phyloP scores from a whole-genome alignment of 1,140 invertebrate genomes.

The Drosophila ironensis region DNA sequence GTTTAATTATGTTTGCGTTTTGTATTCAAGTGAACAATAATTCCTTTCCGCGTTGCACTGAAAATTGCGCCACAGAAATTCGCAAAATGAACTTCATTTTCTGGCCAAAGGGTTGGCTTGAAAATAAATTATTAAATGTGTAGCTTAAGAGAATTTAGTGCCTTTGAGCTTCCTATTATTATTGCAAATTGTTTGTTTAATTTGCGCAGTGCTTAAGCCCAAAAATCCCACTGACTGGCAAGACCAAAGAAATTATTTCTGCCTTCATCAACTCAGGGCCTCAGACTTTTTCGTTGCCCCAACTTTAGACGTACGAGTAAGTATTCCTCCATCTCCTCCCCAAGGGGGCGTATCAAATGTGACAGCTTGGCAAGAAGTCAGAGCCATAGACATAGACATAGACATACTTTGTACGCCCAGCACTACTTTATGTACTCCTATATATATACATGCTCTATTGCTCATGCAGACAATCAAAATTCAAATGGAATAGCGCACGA shows the following conservation, averaged over 20 bases:
- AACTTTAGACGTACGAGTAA: neutral
- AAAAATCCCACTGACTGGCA: constrained; percentile 28
- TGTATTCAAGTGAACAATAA: constrained; percentile 55
- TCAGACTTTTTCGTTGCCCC: neutral
- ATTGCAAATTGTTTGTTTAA: no score
- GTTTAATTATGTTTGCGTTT: constrained; percentile 78
- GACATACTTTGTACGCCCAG: constrained; percentile 41
- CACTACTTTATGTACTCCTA: neutral
- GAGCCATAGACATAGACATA: constrained; percentile 45
- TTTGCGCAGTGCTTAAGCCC: no score
- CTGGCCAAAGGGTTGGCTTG: no score
- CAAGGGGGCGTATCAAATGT: constrained; percentile 64
- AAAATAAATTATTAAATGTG: no score
- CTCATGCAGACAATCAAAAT: constrained; percentile 66
- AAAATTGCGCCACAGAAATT: no score
- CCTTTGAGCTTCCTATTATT: no score
- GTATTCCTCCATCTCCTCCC: constrained; percentile 14
- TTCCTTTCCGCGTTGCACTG: constrained; percentile 57
- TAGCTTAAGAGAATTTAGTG: no score
- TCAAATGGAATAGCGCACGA: constrained; percentile 60
- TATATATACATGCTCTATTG: constrained; percentile 23
- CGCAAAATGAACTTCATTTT: no score
- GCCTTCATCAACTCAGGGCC: constrained; percentile 31
- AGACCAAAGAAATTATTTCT: constrained; percentile 22
- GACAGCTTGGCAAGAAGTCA: constrained; percentile 61